Evolutionary conservation across 1,140 invertebrate genomes (phyloP).

Genomic region (Pogonognathellus flavescens): DNA sequence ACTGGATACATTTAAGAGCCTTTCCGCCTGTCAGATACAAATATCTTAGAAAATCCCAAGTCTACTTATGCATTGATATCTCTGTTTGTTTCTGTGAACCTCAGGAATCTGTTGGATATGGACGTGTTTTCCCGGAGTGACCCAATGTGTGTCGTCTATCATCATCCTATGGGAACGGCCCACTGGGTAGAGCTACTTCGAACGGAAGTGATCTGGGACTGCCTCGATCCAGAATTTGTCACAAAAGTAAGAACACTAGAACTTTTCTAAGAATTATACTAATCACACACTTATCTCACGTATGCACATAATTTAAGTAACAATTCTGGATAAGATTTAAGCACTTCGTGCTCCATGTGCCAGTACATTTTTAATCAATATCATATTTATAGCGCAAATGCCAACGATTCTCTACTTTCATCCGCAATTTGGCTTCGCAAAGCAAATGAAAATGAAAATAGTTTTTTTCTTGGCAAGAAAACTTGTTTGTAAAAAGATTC

Average conservation of each 20-base stretch:
- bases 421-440: no score
- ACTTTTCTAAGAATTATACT: background rate
- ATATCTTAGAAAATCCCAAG: background rate
- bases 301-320: background rate
- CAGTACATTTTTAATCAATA: no score
- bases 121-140: conserved; percentile 78
- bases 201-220: conserved; percentile 76
- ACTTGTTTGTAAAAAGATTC: no score
- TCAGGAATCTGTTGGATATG: conserved; percentile 73
- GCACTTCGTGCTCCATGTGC: no score
- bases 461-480: no score
- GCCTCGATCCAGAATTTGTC: conserved; percentile 69
- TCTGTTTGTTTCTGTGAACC: conserved; percentile 69
- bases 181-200: conserved; percentile 74
- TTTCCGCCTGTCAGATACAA: background rate
- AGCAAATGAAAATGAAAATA: no score
- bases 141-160: conserved; percentile 76
- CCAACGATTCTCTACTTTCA: no score
- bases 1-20: no score
- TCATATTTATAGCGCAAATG: no score
- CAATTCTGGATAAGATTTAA: conserved; percentile 4
- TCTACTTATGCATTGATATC: background rate
- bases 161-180: conserved; percentile 71
- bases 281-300: background rate
- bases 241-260: conserved; percentile 44